phyloP scores from a whole-genome alignment of 1,140 invertebrate species.

The Brachionus sp. region DNA sequence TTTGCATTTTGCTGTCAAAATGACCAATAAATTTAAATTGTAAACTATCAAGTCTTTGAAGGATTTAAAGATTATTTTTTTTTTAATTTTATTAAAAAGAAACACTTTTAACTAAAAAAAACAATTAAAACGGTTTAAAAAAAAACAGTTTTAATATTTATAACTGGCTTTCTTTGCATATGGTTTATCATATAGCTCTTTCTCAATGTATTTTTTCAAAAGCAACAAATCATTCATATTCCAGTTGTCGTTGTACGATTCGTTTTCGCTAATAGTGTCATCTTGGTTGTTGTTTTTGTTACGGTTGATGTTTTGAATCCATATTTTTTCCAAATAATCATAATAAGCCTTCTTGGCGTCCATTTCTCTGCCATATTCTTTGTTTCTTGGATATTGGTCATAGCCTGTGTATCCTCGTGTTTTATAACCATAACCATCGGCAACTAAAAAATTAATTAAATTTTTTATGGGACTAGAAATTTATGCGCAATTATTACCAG shows the following conservation, averaged over 20 bases:
- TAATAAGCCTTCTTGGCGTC: neutral
- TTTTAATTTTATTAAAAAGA: neutral
- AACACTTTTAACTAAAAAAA: neutral
- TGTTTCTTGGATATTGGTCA: neutral
- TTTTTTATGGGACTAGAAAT: neutral
- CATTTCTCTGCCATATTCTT: neutral
- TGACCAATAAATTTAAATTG: neutral
- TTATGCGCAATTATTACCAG: neutral
- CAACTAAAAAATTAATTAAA: neutral
- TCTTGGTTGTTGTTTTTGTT: conserved; percentile 23
- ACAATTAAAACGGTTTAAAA: neutral
- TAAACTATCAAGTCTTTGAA: neutral
- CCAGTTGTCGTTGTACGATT: neutral
- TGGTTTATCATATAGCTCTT: neutral
- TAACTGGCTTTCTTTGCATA: neutral
- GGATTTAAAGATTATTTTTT: neutral
- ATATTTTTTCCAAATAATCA: neutral
- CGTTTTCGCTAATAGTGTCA: neutral
- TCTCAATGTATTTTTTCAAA: neutral
- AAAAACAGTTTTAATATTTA: neutral
- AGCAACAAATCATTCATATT: neutral
- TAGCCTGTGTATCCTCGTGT: neutral
- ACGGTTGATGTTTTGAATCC: conserved; percentile 17
- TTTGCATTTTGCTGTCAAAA: neutral
- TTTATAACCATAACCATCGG: neutral